These are phyloP conservation scores for Drosophila saltans DNA, from an alignment of 1,140 invertebrate genomes.

Conservation along the genomic window DNA sequence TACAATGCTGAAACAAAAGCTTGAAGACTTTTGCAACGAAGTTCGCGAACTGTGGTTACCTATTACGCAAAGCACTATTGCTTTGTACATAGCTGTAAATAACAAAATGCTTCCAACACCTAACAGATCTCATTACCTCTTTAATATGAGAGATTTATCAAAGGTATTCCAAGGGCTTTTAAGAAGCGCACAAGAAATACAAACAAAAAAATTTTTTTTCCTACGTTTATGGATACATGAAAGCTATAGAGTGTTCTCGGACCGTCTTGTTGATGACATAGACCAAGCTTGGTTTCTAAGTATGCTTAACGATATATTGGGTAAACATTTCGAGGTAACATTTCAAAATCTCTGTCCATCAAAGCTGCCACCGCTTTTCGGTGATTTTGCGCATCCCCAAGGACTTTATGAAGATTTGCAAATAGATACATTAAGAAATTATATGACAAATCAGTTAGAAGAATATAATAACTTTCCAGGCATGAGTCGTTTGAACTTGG, in stretches of 20 bases:
- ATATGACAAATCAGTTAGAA: conserved; percentile 88
- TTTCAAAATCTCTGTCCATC: conserved; percentile 91
- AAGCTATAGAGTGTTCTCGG: conserved; percentile 91
- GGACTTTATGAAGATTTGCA: conserved; percentile 90
- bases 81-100: conserved; percentile 89
- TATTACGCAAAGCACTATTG: conserved; percentile 86
- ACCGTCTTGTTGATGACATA: conserved; percentile 90
- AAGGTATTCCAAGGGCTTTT: conserved; percentile 90
- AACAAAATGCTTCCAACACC: conserved; percentile 92
- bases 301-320: conserved; percentile 89
- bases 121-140: conserved; percentile 94
- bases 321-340: conserved; percentile 90
- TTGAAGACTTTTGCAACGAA: conserved; percentile 90
- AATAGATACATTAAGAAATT: conserved; percentile 85
- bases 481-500: conserved; percentile 90
- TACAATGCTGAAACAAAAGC: conserved; percentile 91
- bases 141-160: conserved; percentile 94
- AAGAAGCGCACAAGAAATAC: conserved; percentile 89
- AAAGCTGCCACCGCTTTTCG: conserved; percentile 89
- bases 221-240: conserved; percentile 93
- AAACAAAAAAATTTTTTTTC: conserved; percentile 88
- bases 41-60: conserved; percentile 87
- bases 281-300: conserved; percentile 90
- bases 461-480: conserved; percentile 92
- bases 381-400: conserved; percentile 90